phyloP scores from a whole-genome alignment of 64 coral and sea anemone genomes.

The Platygyra sinensis region DNA sequence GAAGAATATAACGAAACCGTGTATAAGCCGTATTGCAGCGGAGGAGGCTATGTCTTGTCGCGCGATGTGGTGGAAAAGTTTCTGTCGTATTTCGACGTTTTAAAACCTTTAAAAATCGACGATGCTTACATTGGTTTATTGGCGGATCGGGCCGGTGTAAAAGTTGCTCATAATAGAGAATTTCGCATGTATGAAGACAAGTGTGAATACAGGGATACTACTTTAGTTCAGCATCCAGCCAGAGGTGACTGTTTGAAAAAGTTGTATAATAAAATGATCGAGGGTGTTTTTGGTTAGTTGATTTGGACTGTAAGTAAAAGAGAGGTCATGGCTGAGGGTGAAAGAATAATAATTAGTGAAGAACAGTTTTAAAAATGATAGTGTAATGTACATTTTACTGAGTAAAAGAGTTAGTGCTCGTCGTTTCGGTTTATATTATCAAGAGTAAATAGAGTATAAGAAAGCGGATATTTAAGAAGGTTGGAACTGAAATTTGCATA shows the following conservation, averaged over 20 bases:
- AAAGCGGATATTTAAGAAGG: no score
- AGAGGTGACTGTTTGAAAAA: slow-evolving; percentile 53
- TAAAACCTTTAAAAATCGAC: slow-evolving; percentile 60
- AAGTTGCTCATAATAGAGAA: slow-evolving; percentile 30
- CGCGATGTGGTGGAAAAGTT: slow-evolving; percentile 47
- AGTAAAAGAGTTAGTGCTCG: no score
- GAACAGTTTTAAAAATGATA: no score
- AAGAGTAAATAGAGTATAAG: no score
- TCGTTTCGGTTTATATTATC: no score
- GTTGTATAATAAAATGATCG: slow-evolving; percentile 53
- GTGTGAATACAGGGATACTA: slow-evolving; percentile 43
- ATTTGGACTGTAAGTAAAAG: background rate
- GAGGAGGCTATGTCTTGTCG: slow-evolving; percentile 66
- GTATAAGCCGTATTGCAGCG: slow-evolving; percentile 75
- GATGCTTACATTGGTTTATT: slow-evolving; percentile 72
- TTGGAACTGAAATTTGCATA: no score
- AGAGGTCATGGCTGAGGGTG: background rate
- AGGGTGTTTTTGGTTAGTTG: slow-evolving; percentile 12
- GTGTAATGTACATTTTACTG: no score
- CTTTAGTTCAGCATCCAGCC: slow-evolving; percentile 79
- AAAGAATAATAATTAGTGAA: no score
- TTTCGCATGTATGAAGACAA: slow-evolving; percentile 72
- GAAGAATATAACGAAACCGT: slow-evolving; percentile 51
- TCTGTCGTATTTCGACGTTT: slow-evolving; percentile 39
- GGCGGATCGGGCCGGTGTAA: slow-evolving; percentile 41